Conservation (phyloP, 2,113 vertebrate genomes). For the Heteronetta atricapilla region DNA sequence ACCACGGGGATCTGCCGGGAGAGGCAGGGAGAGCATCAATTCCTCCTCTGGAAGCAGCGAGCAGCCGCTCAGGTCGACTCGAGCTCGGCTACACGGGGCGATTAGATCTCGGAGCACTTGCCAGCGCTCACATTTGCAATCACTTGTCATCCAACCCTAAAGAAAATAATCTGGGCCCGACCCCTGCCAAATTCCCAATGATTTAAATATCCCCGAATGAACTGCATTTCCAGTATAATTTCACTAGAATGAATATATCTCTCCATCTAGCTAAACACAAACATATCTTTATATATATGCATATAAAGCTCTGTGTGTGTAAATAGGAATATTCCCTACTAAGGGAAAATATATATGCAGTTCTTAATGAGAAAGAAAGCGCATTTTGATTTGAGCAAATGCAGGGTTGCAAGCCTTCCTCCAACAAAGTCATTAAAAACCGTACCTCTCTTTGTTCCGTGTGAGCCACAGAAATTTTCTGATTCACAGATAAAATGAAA, state of each 20-base stretch:
- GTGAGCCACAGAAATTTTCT: conserved; percentile 24
- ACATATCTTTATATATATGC: conserved; percentile 23
- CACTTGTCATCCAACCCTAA: conserved; percentile 45
- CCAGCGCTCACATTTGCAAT: conserved; percentile 64
- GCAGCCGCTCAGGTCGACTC: not conserved
- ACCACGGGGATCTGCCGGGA: not conserved
- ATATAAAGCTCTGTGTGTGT: conserved; percentile 13
- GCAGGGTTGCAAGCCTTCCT: not conserved
- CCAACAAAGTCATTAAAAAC: conserved; percentile 4
- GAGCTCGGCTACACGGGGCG: not conserved
- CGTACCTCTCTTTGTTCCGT: conserved; percentile 37
- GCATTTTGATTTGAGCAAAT: conserved; percentile 24
- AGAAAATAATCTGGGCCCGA: conserved; percentile 54
- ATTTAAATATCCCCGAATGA: conserved; percentile 61
- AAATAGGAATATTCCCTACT: conserved; percentile 46
- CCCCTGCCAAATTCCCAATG: conserved; percentile 50
- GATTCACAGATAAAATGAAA: conserved; percentile 17
- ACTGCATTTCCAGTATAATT: conserved; percentile 33
- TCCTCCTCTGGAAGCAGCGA: not conserved
- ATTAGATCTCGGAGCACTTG: conserved; percentile 46
- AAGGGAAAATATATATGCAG: conserved; percentile 1
- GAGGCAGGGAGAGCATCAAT: not conserved
- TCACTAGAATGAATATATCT: conserved; percentile 43
- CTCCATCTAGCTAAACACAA: conserved; percentile 48
- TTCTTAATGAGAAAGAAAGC: not conserved